phyloP scores from a whole-genome alignment of 1,140 invertebrate species.

The Sminthurinus signatus region DNA sequence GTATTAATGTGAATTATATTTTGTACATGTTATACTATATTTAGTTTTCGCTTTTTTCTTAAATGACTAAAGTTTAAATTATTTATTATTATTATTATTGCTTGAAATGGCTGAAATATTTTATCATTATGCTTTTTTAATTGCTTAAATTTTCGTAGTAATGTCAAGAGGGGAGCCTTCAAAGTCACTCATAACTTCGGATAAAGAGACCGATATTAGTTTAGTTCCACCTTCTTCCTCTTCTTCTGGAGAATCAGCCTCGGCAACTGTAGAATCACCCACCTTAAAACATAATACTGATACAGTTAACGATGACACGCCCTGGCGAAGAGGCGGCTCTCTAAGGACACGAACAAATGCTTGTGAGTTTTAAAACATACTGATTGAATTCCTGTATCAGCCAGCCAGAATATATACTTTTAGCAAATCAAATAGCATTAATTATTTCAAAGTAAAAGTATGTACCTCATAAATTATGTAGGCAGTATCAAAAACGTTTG shows the following conservation, averaged over 20 bases:
- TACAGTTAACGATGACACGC: slow-evolving; percentile 52
- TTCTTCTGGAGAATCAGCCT: neutral
- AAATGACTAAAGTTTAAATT: too few relatives aligned
- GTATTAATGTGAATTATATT: neutral
- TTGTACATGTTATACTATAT: neutral
- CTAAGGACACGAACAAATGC: slow-evolving; percentile 48
- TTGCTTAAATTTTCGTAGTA: slow-evolving; percentile 11
- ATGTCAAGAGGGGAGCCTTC: slow-evolving; percentile 8
- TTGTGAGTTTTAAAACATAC: too few relatives aligned
- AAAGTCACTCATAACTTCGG: neutral
- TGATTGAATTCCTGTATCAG: too few relatives aligned
- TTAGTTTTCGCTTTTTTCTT: neutral
- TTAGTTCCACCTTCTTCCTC: slow-evolving; percentile 20
- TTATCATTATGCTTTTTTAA: slow-evolving; percentile 3
- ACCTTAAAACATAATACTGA: slow-evolving; percentile 45
- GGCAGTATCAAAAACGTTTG: too few relatives aligned
- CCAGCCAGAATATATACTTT: too few relatives aligned
- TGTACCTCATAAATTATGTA: too few relatives aligned
- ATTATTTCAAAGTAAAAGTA: too few relatives aligned
- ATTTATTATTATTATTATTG: too few relatives aligned
- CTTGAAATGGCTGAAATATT: too few relatives aligned
- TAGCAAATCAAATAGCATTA: too few relatives aligned
- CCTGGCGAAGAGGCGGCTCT: slow-evolving; percentile 56
- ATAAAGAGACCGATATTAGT: slow-evolving; percentile 7
- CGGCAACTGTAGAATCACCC: too few relatives aligned